phyloP scores from a whole-genome alignment of 2,113 vertebrate genomes.

The Oncorhynchus gorbuscha region DNA sequence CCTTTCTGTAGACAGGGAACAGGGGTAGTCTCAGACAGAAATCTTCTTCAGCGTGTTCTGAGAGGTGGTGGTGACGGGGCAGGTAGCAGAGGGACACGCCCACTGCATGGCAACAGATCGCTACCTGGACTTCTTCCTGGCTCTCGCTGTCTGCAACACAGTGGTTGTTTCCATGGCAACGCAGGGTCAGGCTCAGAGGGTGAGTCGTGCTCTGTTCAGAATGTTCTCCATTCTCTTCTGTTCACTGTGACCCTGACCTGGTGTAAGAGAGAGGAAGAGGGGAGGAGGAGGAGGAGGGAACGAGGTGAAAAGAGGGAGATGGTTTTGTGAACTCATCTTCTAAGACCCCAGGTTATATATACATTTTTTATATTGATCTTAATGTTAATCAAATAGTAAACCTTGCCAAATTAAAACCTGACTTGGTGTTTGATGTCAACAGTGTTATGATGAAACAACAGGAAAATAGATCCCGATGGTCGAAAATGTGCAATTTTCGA shows the following conservation, averaged over 20 bases:
- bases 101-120: conserved; percentile 57
- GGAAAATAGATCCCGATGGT: neutral
- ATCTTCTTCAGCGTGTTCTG: conserved; percentile 78
- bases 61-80: conserved; percentile 70
- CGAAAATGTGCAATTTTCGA: neutral
- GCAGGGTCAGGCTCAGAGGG: conserved; percentile 80
- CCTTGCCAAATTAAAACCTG: no score
- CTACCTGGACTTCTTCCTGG: conserved; percentile 90
- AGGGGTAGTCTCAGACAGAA: conserved; percentile 85
- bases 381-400: no score
- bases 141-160: conserved; percentile 93
- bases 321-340: no score
- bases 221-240: neutral
- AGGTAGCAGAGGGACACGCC: conserved; percentile 15
- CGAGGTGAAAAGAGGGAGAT: neutral
- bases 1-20: conserved; percentile 79
- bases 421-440: no score
- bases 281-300: conserved; percentile 27
- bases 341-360: no score
- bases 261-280: conserved; percentile 39
- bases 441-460: no score
- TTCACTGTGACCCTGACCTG: conserved; percentile 37
- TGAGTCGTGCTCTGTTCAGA: conserved; percentile 59
- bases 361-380: no score
- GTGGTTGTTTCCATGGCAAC: conserved; percentile 92